Evolutionary conservation across 2,888 invertebrate genomes (phyloP).

Genomic region (Zhuqinia jingwanae): DNA sequence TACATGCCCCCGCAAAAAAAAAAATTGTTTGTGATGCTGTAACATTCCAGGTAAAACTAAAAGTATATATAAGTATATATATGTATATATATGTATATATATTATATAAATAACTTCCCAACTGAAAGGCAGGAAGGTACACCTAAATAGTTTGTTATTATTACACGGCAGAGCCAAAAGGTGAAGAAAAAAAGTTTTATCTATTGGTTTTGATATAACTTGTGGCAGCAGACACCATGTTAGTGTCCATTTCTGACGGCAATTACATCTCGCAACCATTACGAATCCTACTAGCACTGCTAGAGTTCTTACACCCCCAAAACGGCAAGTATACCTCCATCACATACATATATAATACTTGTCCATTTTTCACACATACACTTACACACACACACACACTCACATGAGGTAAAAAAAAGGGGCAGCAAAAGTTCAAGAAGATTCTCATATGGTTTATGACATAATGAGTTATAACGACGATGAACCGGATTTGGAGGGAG

Average conservation of each 20-base stretch:
- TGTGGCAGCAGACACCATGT: constrained; percentile 62
- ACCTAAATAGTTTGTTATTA: background rate
- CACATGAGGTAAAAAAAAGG: background rate
- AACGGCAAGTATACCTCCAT: no score
- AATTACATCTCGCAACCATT: constrained; percentile 35
- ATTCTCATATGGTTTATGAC: constrained; percentile 67
- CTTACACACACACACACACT: no score
- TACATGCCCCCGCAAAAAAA: constrained; percentile 3
- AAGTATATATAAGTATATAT: no score
- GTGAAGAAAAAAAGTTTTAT: constrained; percentile 44
- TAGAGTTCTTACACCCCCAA: no score
- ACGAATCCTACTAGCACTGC: no score
- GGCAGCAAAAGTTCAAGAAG: constrained; percentile 46
- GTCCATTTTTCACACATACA: no score
- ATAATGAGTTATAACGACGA: constrained; percentile 69
- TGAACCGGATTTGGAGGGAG: constrained; percentile 59
- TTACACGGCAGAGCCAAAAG: background rate
- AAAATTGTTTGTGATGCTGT: background rate
- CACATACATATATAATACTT: background rate
- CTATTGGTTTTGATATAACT: constrained; percentile 57
- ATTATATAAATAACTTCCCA: background rate
- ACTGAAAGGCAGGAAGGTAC: constrained; percentile 2
- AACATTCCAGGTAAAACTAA: constrained; percentile 8
- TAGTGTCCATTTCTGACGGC: constrained; percentile 62
- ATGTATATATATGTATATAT: no score